Evolutionary conservation across 1,140 invertebrate species (phyloP).

Genomic region (Oryzaephilus surinamensis): DNA sequence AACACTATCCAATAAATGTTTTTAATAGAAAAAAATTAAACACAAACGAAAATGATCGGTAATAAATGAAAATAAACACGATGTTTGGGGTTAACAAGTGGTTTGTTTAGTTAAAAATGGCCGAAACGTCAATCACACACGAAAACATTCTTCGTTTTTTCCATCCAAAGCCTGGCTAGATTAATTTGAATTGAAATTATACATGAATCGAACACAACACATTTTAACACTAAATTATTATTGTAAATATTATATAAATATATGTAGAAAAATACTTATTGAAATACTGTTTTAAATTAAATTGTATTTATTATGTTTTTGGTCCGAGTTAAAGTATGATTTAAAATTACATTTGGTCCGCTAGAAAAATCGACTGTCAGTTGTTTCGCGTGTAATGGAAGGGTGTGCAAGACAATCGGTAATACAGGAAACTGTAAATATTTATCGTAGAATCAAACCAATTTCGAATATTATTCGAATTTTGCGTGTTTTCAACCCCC

Average conservation of each 20-base stretch:
- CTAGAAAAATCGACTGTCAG: slow-evolving; percentile 25
- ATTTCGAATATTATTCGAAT: no score
- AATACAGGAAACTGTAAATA: slow-evolving; percentile 14
- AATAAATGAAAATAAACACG: slow-evolving; percentile 13
- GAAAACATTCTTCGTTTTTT: no score
- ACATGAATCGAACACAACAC: slow-evolving; percentile 19
- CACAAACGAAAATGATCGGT: neutral
- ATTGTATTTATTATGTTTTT: neutral
- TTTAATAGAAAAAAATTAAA: slow-evolving; percentile 6
- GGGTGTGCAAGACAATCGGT: slow-evolving; percentile 20
- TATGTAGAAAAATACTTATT: slow-evolving; percentile 18
- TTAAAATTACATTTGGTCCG: slow-evolving; percentile 25
- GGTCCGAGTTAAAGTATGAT: slow-evolving; percentile 10
- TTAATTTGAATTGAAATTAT: no score
- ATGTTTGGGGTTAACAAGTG: slow-evolving; percentile 23
- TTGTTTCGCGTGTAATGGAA: slow-evolving; percentile 13
- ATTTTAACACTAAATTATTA: slow-evolving; percentile 17
- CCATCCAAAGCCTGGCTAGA: no score
- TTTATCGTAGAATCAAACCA: no score
- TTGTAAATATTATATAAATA: no score
- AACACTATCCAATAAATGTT: slow-evolving; percentile 4
- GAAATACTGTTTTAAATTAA: slow-evolving; percentile 5
- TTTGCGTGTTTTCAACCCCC: no score
- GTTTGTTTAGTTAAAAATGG: slow-evolving; percentile 19
- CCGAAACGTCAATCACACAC: slow-evolving; percentile 16